Evolutionary conservation across 2,797 vertebrate species (phyloP).

Genomic region (Mus spretus): DNA sequence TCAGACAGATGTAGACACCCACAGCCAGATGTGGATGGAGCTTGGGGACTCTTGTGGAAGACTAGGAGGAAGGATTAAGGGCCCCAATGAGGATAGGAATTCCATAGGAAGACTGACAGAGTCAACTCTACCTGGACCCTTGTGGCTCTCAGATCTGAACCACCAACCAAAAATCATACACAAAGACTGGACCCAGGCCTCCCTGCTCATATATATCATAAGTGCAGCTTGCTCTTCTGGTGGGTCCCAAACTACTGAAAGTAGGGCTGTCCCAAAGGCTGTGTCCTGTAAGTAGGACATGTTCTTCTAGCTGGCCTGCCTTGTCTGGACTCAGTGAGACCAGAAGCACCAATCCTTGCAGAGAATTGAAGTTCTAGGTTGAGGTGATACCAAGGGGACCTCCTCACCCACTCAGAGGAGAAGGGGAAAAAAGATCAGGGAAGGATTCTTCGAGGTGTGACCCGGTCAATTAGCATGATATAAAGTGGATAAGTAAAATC

Average conservation of each 20-base stretch:
- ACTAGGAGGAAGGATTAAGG: background rate
- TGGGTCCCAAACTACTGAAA: background rate
- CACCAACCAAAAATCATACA: background rate
- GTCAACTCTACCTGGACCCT: background rate
- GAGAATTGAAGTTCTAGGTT: background rate
- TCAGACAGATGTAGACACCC: background rate
- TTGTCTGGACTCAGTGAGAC: background rate
- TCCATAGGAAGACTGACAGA: background rate
- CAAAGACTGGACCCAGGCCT: background rate
- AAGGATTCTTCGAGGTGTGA: background rate
- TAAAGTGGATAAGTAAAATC: background rate
- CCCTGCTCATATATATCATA: background rate
- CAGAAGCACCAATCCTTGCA: background rate
- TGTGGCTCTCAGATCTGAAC: background rate
- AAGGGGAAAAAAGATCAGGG: background rate
- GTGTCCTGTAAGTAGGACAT: background rate
- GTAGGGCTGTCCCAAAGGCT: background rate
- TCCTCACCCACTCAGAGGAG: background rate
- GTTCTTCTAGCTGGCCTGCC: background rate
- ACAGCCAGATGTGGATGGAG: background rate
- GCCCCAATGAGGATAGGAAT: background rate
- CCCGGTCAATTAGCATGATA: fast-evolving
- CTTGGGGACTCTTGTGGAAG: background rate
- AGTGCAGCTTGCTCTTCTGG: background rate
- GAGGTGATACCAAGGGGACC: fast-evolving